Evolutionary conservation across 2,888 invertebrate species (phyloP).

Genomic region (Melanostoma mellinum): DNA sequence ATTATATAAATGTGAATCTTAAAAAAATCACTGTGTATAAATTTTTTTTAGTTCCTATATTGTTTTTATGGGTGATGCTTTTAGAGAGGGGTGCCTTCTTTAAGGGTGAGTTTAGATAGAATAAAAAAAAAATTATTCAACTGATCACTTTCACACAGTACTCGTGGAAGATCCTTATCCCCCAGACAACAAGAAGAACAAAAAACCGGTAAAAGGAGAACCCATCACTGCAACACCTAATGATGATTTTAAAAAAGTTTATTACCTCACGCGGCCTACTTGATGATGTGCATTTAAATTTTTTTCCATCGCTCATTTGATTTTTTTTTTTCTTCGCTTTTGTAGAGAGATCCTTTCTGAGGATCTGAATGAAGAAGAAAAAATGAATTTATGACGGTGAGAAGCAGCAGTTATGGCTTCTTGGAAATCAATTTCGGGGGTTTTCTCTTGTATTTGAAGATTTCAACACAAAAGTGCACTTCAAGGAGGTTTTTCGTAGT

Average conservation of each 20-base stretch:
- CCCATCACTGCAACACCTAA: slow-evolving; percentile 60
- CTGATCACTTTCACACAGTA: slow-evolving; percentile 69
- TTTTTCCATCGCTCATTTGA: slow-evolving; percentile 31
- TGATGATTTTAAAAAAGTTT: slow-evolving; percentile 72
- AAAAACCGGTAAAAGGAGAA: slow-evolving; percentile 23
- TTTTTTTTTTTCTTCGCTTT: not conserved
- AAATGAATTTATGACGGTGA: slow-evolving; percentile 64
- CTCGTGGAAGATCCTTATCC: slow-evolving; percentile 54
- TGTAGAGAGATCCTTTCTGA: slow-evolving; percentile 42
- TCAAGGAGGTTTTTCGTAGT: slow-evolving; percentile 47
- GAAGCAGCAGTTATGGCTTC: slow-evolving; percentile 50
- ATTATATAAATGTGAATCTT: slow-evolving; percentile 36
- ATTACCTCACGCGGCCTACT: slow-evolving; percentile 71
- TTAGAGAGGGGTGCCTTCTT: slow-evolving; percentile 49
- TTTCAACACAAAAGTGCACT: slow-evolving; percentile 64
- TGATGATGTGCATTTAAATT: slow-evolving; percentile 72
- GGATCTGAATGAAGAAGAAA: slow-evolving; percentile 33
- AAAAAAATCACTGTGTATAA: slow-evolving; percentile 45
- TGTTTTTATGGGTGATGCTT: slow-evolving; percentile 54
- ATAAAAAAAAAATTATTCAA: slow-evolving; percentile 33
- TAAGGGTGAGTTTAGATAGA: slow-evolving; percentile 30
- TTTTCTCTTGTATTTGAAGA: slow-evolving; percentile 21
- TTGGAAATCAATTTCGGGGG: slow-evolving; percentile 27
- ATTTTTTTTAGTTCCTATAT: slow-evolving; percentile 30
- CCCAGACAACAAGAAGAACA: slow-evolving; percentile 13